Conservation (phyloP, 2,888 invertebrate genomes). For the Euzophera pinguis region DNA sequence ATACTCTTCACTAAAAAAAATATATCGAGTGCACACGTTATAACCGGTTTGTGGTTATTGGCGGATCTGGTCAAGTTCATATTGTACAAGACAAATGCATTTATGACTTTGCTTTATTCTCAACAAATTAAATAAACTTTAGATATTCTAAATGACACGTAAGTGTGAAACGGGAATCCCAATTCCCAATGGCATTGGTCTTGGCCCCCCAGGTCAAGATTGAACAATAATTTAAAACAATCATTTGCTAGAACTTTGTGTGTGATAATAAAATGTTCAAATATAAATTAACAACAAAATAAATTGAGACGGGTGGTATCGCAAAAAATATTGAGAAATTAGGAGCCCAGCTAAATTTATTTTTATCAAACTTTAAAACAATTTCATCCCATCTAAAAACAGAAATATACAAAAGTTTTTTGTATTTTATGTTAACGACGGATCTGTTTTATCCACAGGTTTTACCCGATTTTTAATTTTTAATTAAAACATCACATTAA, state of each 20-base stretch:
- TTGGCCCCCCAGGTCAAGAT: constrained; percentile 3
- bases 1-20: not conserved
- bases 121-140: not conserved
- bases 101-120: not conserved
- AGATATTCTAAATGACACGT: not conserved
- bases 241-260: not conserved
- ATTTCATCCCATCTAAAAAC: too few relatives aligned
- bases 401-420: too few relatives aligned
- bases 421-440: too few relatives aligned
- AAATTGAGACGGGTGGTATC: too few relatives aligned
- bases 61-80: not conserved
- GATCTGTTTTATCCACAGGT: too few relatives aligned
- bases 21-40: not conserved
- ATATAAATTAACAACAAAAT: too few relatives aligned
- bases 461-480: too few relatives aligned
- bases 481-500: too few relatives aligned
- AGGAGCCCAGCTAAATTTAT: too few relatives aligned
- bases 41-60: not conserved
- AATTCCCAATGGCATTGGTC: constrained; percentile 1
- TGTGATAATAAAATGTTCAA: not conserved
- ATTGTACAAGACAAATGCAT: constrained; percentile 3
- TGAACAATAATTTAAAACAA: not conserved
- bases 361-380: too few relatives aligned
- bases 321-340: too few relatives aligned
- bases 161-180: constrained; percentile 13